Evolutionary conservation across 2,888 invertebrate species (phyloP), one percentile per base, ranked within the genome.

Genomic region (Congeria kusceri): DNA sequence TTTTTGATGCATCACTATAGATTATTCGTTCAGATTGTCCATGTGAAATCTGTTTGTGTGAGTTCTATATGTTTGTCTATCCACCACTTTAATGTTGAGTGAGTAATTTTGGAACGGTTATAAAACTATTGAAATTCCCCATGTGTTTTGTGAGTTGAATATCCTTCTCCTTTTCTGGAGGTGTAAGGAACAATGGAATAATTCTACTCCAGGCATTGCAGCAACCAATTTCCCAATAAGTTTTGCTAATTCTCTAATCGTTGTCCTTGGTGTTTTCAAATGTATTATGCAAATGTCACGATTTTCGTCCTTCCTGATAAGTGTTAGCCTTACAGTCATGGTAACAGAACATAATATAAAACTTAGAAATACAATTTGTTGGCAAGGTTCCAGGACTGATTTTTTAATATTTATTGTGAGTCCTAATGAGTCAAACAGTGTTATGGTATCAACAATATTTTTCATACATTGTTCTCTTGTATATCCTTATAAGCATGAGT

Each of bases 121-220:
- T 65, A 20, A 53, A 39, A 15, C 44, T 46, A 15, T 77, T 68
- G 69, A 70, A 81, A 47, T 81, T 70, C 13, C 77, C 81, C 32
- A 25, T 28, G 18, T 66, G 39, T 5, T 18, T 15, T 62, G 66
- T 68, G 23, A 80, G 58, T 11, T 59, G 58, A 56, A 29, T 20
- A 25, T 63, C 73, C 68, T 75, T 82, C 20, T 61, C 58, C 23
- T 62, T 62, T 67, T 81, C 74, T 46, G 77, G 44, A 13, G 44
- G 39, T 25, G 72, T 76, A 27, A 73, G 72, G 56, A 56, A 70
- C 29, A 83, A 56, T 25, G 58, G 68, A 3, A 71, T 80, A 77
- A 69, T 61, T 63, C 57, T 11, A 75, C 74, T 3, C 69, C 80
- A 46, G 77, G 75, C 18, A 71, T 70, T 13, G 67, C 25, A 20